Evolutionary conservation across 2,113 vertebrate genomes (phyloP).

Genomic region (Pipa parva): DNA sequence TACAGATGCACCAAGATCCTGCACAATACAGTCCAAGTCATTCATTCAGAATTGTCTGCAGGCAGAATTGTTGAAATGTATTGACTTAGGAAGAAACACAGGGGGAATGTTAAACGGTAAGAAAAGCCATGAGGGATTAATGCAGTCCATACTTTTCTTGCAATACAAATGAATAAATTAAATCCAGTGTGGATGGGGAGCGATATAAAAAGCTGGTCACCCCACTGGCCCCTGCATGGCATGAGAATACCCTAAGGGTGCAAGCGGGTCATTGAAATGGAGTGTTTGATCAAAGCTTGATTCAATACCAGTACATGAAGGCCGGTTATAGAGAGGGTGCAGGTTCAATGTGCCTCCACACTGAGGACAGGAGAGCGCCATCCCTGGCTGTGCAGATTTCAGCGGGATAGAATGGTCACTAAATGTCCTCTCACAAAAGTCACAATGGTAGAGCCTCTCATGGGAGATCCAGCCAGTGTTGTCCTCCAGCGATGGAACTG

Average conservation of each 20-base stretch:
- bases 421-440: slow-evolving; percentile 27
- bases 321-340: background rate
- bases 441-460: background rate
- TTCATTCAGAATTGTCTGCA: too few relatives aligned
- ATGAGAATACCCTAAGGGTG: background rate
- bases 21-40: too few relatives aligned
- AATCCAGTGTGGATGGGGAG: slow-evolving; percentile 18
- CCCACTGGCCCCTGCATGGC: slow-evolving; percentile 23
- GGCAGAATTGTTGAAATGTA: too few relatives aligned
- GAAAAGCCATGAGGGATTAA: too few relatives aligned
- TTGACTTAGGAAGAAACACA: too few relatives aligned
- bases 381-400: background rate
- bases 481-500: background rate
- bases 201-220: background rate
- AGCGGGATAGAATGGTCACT: background rate
- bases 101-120: too few relatives aligned
- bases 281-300: background rate
- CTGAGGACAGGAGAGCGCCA: slow-evolving; percentile 12
- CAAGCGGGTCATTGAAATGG: background rate
- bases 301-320: background rate
- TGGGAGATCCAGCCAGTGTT: background rate
- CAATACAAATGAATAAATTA: slow-evolving; percentile 19
- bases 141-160: too few relatives aligned
- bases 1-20: too few relatives aligned
- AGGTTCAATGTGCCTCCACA: slow-evolving; percentile 9